Evolutionary conservation across 2,888 invertebrate genomes (phyloP), one percentile per base, ranked within the genome.

Genomic region (Aporophyla nigra): DNA sequence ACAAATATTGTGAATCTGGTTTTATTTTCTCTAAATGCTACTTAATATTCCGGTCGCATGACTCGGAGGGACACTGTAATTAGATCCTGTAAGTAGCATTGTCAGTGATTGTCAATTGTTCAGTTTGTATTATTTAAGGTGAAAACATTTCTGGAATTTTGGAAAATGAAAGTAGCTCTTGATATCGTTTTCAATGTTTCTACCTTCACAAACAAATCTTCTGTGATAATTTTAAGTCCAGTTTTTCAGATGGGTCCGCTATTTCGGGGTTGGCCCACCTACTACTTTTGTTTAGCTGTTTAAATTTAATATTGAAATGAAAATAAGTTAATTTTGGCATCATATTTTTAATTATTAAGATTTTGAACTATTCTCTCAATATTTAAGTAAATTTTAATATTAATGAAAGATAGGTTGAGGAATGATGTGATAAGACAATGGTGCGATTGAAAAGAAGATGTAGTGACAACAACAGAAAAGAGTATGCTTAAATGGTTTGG

Each of bases 41-140:
- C 74, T 86, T 81, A 51, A 74, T 81, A 84, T 86, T 86, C 81
- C n/a, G n/a, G 74, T 63, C 68, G 71, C 74, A 63, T 51, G 68
- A 58, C 62, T 74, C 61, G 43, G 40, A 67, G 59, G 76, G 84
- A 70, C 49, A 54, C 71, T 72, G 62, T 84, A 86, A 81, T 86
- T 84, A 86, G 74, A 67, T 66, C 27, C 71, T 16, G 33, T 84
- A 84, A 84, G 74, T 72, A 68, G 72, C 43, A 62, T 74, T 84
- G 73, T 76, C 61, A 33, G 61, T 74, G 84, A 84, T 81, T 81
- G 78, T 63, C 84, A 84, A 81, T 84, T 78, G 78, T 86, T 73
- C 43, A 72, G 19, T 85, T 86, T 71, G 40, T 82, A 68, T 61
- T 66, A 68, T 54, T 58, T 46, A 53, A 33, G 33, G 21, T 49